Evolutionary conservation across 1,140 invertebrate genomes (phyloP).

Genomic region (Neodiprion virginianus): DNA sequence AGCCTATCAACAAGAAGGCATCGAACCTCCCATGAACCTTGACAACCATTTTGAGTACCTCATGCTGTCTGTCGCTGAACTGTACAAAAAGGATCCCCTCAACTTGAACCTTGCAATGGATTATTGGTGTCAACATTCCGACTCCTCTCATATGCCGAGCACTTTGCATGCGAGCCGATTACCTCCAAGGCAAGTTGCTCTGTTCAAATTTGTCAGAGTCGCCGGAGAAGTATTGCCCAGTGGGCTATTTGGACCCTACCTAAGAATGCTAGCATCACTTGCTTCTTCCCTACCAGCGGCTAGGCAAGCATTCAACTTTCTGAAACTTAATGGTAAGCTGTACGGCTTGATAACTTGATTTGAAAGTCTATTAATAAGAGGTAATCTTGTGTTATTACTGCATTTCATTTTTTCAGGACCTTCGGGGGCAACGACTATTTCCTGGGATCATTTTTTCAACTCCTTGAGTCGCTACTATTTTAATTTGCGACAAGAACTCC

Average conservation of each 20-base stretch:
- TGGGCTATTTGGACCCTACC: conserved; percentile 84
- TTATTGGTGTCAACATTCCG: conserved; percentile 76
- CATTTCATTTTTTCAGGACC: conserved; percentile 39
- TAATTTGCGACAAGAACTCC: conserved; percentile 72
- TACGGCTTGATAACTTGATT: conserved; percentile 28
- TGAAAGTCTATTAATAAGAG: too few species aligned
- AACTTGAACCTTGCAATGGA: conserved; percentile 77
- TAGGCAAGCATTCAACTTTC: conserved; percentile 83
- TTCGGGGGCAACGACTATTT: conserved; percentile 66
- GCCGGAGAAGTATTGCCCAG: conserved; percentile 88
- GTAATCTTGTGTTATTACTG: too few species aligned
- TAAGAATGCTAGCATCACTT: conserved; percentile 86
- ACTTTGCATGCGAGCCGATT: conserved; percentile 50
- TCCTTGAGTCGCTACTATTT: conserved; percentile 81
- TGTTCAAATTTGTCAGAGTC: conserved; percentile 90
- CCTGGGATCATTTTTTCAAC: conserved; percentile 90
- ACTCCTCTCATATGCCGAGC: conserved; percentile 46
- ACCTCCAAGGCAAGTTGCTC: conserved; percentile 72
- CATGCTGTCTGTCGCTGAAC: conserved; percentile 76
- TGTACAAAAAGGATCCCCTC: conserved; percentile 80
- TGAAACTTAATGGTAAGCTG: conserved; percentile 73
- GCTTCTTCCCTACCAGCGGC: conserved; percentile 76
- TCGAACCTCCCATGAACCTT: conserved; percentile 77
- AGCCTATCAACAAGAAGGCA: conserved; percentile 81
- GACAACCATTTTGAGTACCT: conserved; percentile 86